Base-by-base conservation (phyloP, 2,113 vertebrate genomes). In the Furnarius figulus region DNA sequence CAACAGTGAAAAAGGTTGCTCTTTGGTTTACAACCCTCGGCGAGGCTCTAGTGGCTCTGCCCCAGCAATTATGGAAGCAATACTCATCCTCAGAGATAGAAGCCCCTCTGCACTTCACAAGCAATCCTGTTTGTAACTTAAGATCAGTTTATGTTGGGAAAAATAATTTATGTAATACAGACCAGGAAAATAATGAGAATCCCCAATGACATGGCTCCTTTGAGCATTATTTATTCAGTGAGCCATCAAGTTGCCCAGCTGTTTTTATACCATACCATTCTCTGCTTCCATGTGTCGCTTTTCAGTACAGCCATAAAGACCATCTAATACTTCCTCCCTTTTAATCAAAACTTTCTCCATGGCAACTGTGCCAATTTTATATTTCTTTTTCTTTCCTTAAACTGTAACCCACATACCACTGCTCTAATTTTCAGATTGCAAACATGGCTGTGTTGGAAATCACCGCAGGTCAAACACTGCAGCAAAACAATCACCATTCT, bases 41-140 rank as follows among this genome's bases (percentile, higher is more conserved):
- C 0, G 0, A 58, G 46, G 49, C 18, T 23, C n/a, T 31, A 0
- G 0, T 22, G 49, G 76, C 27, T 77, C 53, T 52, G 28, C 21
- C n/a, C 24, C 3, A 0, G 0, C 27, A 47, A 55, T 5, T 62
- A 40, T 9, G 28, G 28, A 56, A 81, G 19, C 31, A 25, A n/a
- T 3, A 58, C 9, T 7, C 3, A 1, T 10, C 6, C 46, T 58
- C 17, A 0, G 0, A 49, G 35, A 35, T 21, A 9, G 27, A 20
- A 67, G 42, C 14, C 8, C 66, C 31, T 79, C 67, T 73, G 33
- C 11, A n/a, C 5, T 49, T 87, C n/a, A 58, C 40, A 61, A 80
- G n/a, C 6, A 40, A 40, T 23, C 12, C n/a, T 31, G 14, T 4
- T 50, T 93, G 65, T 42, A 72, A 56, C 5, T n/a, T 10, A 61